Percentiles rank a stretch among this genome's conserved stretches.
phyloP scores from a whole-genome alignment of 1,140 invertebrate genomes.

The Megathymus violae region DNA sequence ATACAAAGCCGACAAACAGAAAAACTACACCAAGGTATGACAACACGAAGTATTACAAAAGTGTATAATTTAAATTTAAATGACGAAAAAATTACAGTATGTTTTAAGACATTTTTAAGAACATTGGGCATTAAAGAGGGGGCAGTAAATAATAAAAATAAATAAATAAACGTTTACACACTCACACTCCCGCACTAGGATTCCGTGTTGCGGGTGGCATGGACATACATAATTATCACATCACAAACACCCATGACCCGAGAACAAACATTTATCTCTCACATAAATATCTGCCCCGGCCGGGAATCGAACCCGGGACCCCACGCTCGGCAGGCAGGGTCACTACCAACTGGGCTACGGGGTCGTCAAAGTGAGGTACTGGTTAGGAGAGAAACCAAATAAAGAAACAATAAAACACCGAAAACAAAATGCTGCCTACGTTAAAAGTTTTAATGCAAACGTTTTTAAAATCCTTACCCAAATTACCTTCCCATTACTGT shows the following conservation, averaged over 20 bases:
- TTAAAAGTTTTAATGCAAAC: constrained; percentile 19
- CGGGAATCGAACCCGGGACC: too few relatives aligned
- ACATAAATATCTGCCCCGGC: too few relatives aligned
- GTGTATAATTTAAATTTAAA: constrained; percentile 43
- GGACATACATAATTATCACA: too few relatives aligned
- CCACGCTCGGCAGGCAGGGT: too few relatives aligned
- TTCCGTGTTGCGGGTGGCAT: too few relatives aligned
- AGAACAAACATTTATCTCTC: too few relatives aligned
- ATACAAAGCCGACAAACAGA: constrained; percentile 10
- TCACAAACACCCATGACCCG: too few relatives aligned
- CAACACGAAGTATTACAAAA: constrained; percentile 42
- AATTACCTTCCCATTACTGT: constrained; percentile 57
- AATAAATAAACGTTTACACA: too few relatives aligned
- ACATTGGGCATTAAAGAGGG: constrained; percentile 50
- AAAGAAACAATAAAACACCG: background rate
- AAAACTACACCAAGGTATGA: constrained; percentile 13
- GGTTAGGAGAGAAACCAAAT: constrained; percentile 37
- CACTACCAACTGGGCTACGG: too few relatives aligned
- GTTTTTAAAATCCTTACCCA: constrained; percentile 44
- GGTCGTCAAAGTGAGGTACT: constrained; percentile 45
- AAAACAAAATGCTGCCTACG: background rate
- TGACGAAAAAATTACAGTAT: constrained; percentile 46
- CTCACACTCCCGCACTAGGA: too few relatives aligned
- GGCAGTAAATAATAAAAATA: too few relatives aligned
- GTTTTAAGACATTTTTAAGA: constrained; percentile 44